Evolutionary conservation across 2,888 invertebrate species (phyloP), one percentile per base, ranked within the genome.

Genomic region (Tyria jacobaeae): DNA sequence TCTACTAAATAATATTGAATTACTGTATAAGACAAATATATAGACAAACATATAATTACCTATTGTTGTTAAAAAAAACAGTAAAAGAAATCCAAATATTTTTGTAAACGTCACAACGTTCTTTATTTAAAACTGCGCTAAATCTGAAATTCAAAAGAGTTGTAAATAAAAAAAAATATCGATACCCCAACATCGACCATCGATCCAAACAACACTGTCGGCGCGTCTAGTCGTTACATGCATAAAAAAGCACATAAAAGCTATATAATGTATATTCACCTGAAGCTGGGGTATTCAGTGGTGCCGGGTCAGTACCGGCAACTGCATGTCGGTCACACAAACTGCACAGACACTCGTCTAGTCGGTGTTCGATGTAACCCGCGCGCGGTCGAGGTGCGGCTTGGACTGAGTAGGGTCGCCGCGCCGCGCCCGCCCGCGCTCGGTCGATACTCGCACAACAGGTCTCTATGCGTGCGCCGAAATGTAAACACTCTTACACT

Each of bases 401-500:
- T 85, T 79, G 82, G 87, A 89, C 90, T 89, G 90, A 60, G n/a
- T n/a, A n/a, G 52, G 54, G 27, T 12, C 27, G 41, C 44, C n/a
- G 53, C 61, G 80, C 82, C 79, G 74, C 76, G 78, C 66, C 68
- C 65, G 66, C 61, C 79, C 79, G 71, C 81, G 81, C 82, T 21
- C 12, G 89, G 88, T 90, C 90, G 91, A 90, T 90, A 89, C 71
- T 39, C 78, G 73, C 81, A 84, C 91, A 90, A 92, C 92, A 91
- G 91, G 92, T 91, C 88, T 85, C 76, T 66, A 72, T 90, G 91
- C 91, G 90, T 89, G 90, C 92, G 90, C 91, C 87, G 88, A 75
- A 67, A 68, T 67, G 76, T 76, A 78, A 76, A 76, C 78, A 78
- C 73, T 62, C 53, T 62, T 63, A 62, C 64, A 61, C 60, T 56